phyloP scores from a whole-genome alignment of 2,113 vertebrate genomes.

The Aptenodytes forsteri region DNA sequence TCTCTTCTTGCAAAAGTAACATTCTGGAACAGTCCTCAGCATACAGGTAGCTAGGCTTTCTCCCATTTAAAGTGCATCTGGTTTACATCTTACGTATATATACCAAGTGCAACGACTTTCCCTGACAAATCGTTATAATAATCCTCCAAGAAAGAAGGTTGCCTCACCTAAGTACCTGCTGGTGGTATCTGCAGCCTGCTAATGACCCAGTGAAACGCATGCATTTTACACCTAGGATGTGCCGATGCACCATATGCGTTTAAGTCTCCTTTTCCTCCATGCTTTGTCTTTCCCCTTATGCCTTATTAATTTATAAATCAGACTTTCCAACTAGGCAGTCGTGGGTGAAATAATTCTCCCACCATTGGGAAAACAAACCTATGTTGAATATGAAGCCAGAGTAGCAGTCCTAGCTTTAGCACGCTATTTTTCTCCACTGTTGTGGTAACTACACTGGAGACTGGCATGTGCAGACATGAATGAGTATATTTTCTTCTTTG shows the following conservation, averaged over 20 bases:
- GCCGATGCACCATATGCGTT: neutral
- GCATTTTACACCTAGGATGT: neutral
- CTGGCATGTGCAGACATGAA: neutral
- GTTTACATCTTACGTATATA: conserved; percentile 20
- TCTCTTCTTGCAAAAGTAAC: conserved; percentile 2
- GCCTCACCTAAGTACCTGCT: neutral
- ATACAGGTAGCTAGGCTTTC: conserved; percentile 27
- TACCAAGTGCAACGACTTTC: neutral
- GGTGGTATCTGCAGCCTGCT: neutral
- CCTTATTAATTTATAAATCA: neutral
- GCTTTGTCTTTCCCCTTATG: neutral
- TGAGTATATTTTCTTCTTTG: neutral
- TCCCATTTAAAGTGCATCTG: conserved; percentile 75
- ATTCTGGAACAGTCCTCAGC: conserved; percentile 6
- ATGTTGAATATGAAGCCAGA: neutral
- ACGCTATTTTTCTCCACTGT: neutral
- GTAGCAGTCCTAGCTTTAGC: neutral
- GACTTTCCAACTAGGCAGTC: neutral
- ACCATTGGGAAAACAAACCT: neutral
- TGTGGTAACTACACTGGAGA: neutral
- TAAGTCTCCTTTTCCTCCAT: neutral
- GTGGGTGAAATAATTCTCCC: neutral
- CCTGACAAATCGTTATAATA: neutral
- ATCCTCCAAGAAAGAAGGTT: neutral
- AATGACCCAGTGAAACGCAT: neutral